These are phyloP conservation scores for Nylanderia fulva DNA, from an alignment of 1,140 invertebrate genomes.

Conservation along the genomic window DNA sequence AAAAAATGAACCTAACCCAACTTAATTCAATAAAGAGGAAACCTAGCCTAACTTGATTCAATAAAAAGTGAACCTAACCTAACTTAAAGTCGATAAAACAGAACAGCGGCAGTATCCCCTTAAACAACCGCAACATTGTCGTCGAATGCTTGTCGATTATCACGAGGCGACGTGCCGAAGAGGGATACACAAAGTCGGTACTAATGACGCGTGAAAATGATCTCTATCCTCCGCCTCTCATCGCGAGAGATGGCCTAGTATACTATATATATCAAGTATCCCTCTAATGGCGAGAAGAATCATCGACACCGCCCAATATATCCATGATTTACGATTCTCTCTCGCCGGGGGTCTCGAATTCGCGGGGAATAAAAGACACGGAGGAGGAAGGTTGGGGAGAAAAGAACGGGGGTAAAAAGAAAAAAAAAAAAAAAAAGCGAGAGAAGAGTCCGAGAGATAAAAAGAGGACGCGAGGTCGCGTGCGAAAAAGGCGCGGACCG, in stretches of 20 bases:
- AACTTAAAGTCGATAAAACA: no score
- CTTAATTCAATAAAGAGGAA: no score
- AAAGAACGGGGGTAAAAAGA: conserved; percentile 14
- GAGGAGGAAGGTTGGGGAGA: background rate
- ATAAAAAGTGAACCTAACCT: no score
- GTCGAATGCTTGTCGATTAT: conserved; percentile 1
- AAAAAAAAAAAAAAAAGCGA: conserved; percentile 19
- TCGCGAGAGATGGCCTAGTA: background rate
- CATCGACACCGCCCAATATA: conserved; percentile 63
- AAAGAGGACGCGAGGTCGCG: background rate
- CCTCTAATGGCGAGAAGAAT: conserved; percentile 63
- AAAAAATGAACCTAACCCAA: no score
- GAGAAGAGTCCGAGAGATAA: background rate
- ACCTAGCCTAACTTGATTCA: no score
- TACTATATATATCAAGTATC: conserved; percentile 65
- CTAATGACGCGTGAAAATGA: conserved; percentile 68
- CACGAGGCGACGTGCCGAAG: background rate
- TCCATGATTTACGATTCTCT: conserved; percentile 60
- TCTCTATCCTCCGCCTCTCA: conserved; percentile 6
- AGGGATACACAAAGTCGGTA: conserved; percentile 17
- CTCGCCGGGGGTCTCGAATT: conserved; percentile 64
- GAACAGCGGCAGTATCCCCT: no score
- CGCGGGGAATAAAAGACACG: conserved; percentile 18
- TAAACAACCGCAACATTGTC: background rate
- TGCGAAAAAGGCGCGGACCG: conserved; percentile 11